These are phyloP conservation scores for Deilephila elpenor DNA, from an alignment of 2,888 invertebrate species.

Conservation along the genomic window DNA sequence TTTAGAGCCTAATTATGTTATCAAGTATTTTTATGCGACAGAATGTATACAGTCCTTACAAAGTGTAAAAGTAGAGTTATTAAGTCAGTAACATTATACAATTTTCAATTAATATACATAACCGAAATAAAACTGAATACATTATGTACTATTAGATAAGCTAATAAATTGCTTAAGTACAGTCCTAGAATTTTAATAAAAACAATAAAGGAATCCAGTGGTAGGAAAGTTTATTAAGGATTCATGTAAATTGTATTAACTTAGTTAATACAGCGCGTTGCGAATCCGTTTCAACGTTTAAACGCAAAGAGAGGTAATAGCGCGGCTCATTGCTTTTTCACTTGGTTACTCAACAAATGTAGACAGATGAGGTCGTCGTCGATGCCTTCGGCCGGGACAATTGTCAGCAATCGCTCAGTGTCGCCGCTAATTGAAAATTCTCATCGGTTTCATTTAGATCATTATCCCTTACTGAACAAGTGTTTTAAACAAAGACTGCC, in stretches of 20 bases:
- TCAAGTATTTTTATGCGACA: too few relatives aligned
- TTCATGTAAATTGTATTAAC: conserved; percentile 22
- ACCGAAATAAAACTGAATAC: not conserved
- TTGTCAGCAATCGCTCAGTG: conserved; percentile 81
- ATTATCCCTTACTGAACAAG: conserved; percentile 56
- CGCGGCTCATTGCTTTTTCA: conserved; percentile 81
- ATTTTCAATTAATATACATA: not conserved
- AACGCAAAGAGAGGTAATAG: conserved; percentile 77
- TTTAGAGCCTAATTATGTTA: too few relatives aligned
- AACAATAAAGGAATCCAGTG: conserved; percentile 15
- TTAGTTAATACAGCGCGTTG: conserved; percentile 23
- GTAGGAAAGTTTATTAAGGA: conserved; percentile 19
- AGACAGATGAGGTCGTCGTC: conserved; percentile 77
- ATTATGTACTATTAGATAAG: conserved; percentile 26
- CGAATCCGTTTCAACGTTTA: conserved; percentile 42
- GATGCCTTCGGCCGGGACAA: conserved; percentile 69
- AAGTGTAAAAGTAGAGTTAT: too few relatives aligned
- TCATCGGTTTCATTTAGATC: conserved; percentile 80
- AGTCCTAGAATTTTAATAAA: conserved; percentile 26
- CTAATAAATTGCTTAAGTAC: conserved; percentile 38
- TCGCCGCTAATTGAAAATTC: conserved; percentile 82
- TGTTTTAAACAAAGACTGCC: not conserved
- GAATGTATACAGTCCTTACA: too few relatives aligned
- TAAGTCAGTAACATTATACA: too few relatives aligned
- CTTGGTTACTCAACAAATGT: conserved; percentile 79